A percentile compares a stretch with the other conserved stretches of the same genome.
Conservation (phyloP, 2,888 invertebrate genomes). For the Melanophora roralis region DNA sequence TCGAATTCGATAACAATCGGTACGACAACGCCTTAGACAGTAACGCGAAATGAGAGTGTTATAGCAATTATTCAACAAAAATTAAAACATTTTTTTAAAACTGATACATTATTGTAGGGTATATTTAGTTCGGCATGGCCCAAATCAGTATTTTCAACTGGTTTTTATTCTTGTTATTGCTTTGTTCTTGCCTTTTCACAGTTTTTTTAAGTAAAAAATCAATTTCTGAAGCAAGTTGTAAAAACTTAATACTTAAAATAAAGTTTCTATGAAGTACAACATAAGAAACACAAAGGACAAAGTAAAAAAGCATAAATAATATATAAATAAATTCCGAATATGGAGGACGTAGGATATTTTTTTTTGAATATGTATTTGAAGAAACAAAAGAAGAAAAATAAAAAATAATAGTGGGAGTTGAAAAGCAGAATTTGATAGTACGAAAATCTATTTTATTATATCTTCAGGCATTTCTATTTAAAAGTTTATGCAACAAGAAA, state of each 20-base stretch:
- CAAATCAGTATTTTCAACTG: too few species aligned
- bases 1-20: too few species aligned
- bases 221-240: slow-evolving; percentile 43
- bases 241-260: slow-evolving; percentile 56
- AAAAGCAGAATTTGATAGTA: slow-evolving; percentile 14
- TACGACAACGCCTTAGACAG: too few species aligned
- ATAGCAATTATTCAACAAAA: too few species aligned
- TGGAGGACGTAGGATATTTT: slow-evolving; percentile 33
- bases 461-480: slow-evolving; percentile 42
- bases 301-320: not conserved
- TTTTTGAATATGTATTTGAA: slow-evolving; percentile 19
- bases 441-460: slow-evolving; percentile 42
- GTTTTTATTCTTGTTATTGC: not conserved
- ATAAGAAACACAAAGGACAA: slow-evolving; percentile 24
- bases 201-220: not conserved
- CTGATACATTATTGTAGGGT: too few species aligned
- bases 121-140: too few species aligned
- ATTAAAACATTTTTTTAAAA: too few species aligned
- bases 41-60: too few species aligned
- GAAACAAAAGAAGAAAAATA: not conserved
- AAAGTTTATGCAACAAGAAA: slow-evolving; percentile 42
- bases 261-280: slow-evolving; percentile 42
- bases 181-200: slow-evolving; percentile 19
- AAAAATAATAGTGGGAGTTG: not conserved
- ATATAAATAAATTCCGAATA: slow-evolving; percentile 27